phyloP scores from a whole-genome alignment of 2,888 invertebrate genomes.

The Xestobium rufovillosum region DNA sequence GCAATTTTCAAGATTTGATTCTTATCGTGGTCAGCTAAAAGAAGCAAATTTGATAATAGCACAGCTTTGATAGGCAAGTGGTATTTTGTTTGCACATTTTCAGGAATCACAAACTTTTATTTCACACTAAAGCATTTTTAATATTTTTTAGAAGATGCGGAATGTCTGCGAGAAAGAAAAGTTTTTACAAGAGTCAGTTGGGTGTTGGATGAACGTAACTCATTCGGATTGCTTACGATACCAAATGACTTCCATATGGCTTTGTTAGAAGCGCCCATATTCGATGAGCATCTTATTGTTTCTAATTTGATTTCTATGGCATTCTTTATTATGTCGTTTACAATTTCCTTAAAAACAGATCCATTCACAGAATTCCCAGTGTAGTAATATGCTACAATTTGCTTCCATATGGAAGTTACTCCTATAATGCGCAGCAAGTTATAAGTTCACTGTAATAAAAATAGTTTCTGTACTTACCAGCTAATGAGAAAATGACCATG shows the following conservation, averaged over 20 bases:
- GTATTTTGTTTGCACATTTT: too few species aligned
- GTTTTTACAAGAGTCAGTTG: too few species aligned
- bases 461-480: too few species aligned
- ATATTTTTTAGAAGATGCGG: too few species aligned
- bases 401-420: conserved; percentile 26
- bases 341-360: conserved; percentile 19
- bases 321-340: conserved; percentile 20
- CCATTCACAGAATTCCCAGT: conserved; percentile 25
- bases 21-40: conserved; percentile 16
- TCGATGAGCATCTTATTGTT: conserved; percentile 23
- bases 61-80: too few species aligned
- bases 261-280: conserved; percentile 27
- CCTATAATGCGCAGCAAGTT: too few species aligned
- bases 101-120: conserved; percentile 20
- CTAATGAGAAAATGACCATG: too few species aligned
- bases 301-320: conserved; percentile 17
- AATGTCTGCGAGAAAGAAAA: conserved; percentile 23
- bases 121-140: too few species aligned
- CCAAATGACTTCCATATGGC: conserved; percentile 23
- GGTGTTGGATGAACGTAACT: too few species aligned
- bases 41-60: too few species aligned
- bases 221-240: conserved; percentile 17
- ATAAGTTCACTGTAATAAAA: too few species aligned
- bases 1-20: conserved; percentile 20
- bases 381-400: conserved; percentile 28